These are phyloP conservation scores for Harpalus rufipes DNA, from an alignment of 2,888 invertebrate species.

Conservation along the genomic window DNA sequence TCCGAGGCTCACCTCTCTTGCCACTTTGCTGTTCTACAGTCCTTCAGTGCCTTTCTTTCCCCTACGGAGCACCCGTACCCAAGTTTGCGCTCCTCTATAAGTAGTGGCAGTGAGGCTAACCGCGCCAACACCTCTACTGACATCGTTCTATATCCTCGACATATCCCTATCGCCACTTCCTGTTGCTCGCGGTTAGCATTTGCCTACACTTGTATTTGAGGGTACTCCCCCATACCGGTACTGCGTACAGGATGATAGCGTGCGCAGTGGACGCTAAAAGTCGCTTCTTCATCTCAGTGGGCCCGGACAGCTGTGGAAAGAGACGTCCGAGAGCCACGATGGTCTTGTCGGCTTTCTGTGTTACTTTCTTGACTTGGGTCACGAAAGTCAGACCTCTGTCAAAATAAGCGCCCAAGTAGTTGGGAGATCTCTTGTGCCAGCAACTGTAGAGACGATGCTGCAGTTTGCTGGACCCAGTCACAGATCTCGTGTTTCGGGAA, in stretches of 20 bases:
- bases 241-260: not conserved
- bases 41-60: no score
- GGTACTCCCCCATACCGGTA: not conserved
- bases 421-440: not conserved
- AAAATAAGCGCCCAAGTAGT: constrained; percentile 36
- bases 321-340: not conserved
- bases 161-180: not conserved
- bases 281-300: not conserved
- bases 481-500: no score
- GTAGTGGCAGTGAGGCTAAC: no score
- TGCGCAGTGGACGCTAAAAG: not conserved
- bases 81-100: no score
- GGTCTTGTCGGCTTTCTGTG: not conserved
- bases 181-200: not conserved
- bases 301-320: not conserved
- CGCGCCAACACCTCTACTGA: no score
- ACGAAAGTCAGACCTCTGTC: constrained; percentile 26
- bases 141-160: not conserved
- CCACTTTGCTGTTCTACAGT: no score
- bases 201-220: not conserved
- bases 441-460: not conserved
- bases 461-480: not conserved
- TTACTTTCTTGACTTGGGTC: not conserved
- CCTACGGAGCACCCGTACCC: no score
- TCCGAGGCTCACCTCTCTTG: no score